These are phyloP conservation scores for Sparus aurata DNA, from an alignment of 2,797 vertebrate species.

Conservation along the genomic window DNA sequence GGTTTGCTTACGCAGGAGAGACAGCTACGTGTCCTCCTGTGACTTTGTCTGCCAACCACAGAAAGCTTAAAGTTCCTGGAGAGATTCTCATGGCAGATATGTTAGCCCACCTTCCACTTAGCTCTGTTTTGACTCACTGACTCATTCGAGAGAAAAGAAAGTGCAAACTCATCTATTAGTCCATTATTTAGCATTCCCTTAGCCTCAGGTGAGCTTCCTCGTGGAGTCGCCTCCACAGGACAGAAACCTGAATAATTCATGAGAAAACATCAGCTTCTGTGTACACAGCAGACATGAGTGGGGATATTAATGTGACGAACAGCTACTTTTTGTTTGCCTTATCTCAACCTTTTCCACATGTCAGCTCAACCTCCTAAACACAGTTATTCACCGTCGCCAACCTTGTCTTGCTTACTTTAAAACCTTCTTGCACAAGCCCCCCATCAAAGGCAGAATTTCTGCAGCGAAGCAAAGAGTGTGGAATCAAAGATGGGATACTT, in stretches of 20 bases:
- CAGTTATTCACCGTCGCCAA: slow-evolving; percentile 9
- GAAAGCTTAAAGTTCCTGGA: slow-evolving; percentile 29
- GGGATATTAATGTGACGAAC: slow-evolving; percentile 33
- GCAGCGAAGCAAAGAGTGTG: slow-evolving; percentile 37
- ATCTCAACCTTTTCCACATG: slow-evolving; percentile 36
- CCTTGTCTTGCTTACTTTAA: slow-evolving; percentile 42
- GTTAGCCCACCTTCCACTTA: slow-evolving; percentile 13
- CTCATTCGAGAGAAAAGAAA: slow-evolving; percentile 23
- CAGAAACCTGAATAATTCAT: slow-evolving; percentile 74
- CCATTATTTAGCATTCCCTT: slow-evolving; percentile 49
- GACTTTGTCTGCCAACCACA: slow-evolving; percentile 38
- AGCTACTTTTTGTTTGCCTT: slow-evolving; percentile 39
- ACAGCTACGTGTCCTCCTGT: slow-evolving; percentile 10
- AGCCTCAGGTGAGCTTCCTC: slow-evolving; percentile 37
- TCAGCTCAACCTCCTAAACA: slow-evolving; percentile 34
- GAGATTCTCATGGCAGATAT: slow-evolving; percentile 37
- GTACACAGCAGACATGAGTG: slow-evolving; percentile 35
- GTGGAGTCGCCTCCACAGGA: slow-evolving; percentile 44
- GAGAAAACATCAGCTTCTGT: slow-evolving; percentile 44
- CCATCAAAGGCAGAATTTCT: slow-evolving; percentile 60
- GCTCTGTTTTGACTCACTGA: slow-evolving; percentile 47
- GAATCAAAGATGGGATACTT: slow-evolving; percentile 68
- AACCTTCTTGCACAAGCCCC: slow-evolving; percentile 15
- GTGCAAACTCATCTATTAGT: slow-evolving; percentile 40
- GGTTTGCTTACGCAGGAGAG: slow-evolving; percentile 25